Evolutionary conservation across 2,888 invertebrate genomes (phyloP), one percentile per base, ranked within the genome.

Genomic region (Dicycla oo): DNA sequence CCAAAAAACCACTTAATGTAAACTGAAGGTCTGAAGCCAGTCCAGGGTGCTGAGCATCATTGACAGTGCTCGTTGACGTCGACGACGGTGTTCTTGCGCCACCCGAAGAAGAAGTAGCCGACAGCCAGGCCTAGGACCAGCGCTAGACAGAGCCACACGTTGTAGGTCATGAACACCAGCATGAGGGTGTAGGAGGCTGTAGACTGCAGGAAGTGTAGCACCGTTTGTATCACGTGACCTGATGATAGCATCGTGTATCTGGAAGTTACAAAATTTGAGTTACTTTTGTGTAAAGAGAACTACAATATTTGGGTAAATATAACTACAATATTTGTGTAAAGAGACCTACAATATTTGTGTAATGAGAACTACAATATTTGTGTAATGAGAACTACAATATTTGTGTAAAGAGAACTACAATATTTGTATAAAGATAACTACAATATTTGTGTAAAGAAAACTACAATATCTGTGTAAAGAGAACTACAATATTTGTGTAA

Each of bases 91-190:
- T 98, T 98, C 95, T 99, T 98, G 91, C 98, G 98, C 99, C 99
- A 99, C 67, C 99, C 99, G 92, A 99, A 99, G 81, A 98, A 96
- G 95, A 99, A 99, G 95, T 99, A 99, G 10, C 99, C 99, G 30
- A 98, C 96, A 0, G 98, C 98, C n/a, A 99, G 98, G 1, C 99
- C 99, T 1, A 98, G 91, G 1, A 99, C 97, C 13, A 99, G 98
- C 3, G 98, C 98, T 57, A 99, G 86, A 91, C 99, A 99, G 69
- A 99, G 97, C 98, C 98, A 99, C 53, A 98, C 97, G 93, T 99
- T 99, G 97, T 99, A 99, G 0, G 99, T 99, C 99, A 99, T 99
- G 95, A 99, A 99, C 87, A 99, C 98, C 94, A 99, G 94, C 99
- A 99, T 99, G 47, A 99, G 97, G 88, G 99, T 97, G 95, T 99